Conservation (phyloP, 2,113 vertebrate species). For the Coryphaenoides rupestris region DNA sequence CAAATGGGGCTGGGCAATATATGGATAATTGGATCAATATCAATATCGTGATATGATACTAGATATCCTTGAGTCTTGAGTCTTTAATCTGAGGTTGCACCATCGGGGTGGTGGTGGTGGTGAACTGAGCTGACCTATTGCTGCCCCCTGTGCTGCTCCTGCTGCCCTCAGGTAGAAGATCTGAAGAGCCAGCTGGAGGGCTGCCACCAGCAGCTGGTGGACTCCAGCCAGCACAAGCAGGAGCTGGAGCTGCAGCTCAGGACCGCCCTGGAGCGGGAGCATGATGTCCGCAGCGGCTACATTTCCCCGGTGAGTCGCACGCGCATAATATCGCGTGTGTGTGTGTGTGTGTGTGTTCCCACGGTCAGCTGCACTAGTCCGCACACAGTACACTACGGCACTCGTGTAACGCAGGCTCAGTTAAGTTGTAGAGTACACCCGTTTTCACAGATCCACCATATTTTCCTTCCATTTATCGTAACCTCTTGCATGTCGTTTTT, state of each 20-base stretch:
- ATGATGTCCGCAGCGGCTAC: conserved; percentile 71
- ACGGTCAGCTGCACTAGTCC: background rate
- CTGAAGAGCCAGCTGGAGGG: conserved; percentile 72
- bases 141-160: too few relatives aligned
- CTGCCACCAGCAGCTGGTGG: conserved; percentile 73
- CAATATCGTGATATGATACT: too few relatives aligned
- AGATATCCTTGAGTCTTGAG: too few relatives aligned
- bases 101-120: too few relatives aligned
- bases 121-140: too few relatives aligned
- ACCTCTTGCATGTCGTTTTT: conserved; percentile 73
- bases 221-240: conserved; percentile 73
- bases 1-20: too few relatives aligned
- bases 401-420: conserved; percentile 8
- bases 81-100: too few relatives aligned
- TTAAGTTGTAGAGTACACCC: conserved; percentile 2
- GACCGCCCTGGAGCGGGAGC: conserved; percentile 69
- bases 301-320: conserved; percentile 75
- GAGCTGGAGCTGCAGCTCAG: conserved; percentile 74
- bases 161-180: conserved; percentile 70
- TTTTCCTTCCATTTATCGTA: conserved; percentile 55
- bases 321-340: too few relatives aligned
- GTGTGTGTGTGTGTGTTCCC: background rate
- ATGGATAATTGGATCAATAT: too few relatives aligned
- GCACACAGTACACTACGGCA: conserved; percentile 2
- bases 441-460: conserved; percentile 3